Conservation (phyloP, 2,888 invertebrate species). For the Phaedon cochleariae region DNA sequence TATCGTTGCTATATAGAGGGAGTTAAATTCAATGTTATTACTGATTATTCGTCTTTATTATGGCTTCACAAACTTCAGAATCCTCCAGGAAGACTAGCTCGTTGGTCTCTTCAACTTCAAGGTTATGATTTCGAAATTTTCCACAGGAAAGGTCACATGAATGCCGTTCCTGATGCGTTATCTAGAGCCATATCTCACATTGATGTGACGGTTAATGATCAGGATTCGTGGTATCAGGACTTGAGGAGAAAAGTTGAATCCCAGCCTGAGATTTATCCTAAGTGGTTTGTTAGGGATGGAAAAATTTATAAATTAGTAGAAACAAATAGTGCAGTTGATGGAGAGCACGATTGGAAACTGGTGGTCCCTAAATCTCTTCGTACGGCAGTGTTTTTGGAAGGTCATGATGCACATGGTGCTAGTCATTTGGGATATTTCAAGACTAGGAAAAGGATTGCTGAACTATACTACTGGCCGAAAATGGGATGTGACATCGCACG, state of each 20-base stretch:
- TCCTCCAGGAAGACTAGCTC: slow-evolving; percentile 27
- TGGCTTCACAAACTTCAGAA: slow-evolving; percentile 36
- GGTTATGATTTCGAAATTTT: slow-evolving; percentile 18
- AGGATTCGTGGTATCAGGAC: not conserved
- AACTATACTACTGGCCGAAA: slow-evolving; percentile 22
- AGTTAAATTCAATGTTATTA: slow-evolving; percentile 33
- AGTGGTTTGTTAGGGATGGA: not conserved
- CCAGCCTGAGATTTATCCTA: not conserved
- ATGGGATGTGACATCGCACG: slow-evolving; percentile 15
- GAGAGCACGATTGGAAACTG: not conserved
- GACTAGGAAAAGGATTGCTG: slow-evolving; percentile 13
- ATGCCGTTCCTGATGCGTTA: slow-evolving; percentile 20
- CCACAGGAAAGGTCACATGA: slow-evolving; percentile 25
- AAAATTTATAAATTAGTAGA: not conserved
- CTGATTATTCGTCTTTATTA: slow-evolving; percentile 36
- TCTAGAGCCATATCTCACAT: not conserved
- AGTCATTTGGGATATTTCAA: slow-evolving; percentile 24
- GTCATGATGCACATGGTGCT: slow-evolving; percentile 19
- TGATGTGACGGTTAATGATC: not conserved
- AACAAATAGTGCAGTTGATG: not conserved
- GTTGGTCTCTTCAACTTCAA: slow-evolving; percentile 28
- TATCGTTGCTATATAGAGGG: slow-evolving; percentile 41
- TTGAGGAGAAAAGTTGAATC: not conserved
- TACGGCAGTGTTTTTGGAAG: not conserved
- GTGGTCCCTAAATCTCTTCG: not conserved